phyloP scores from a whole-genome alignment of 2,888 invertebrate genomes.

The Chaitophorus viminalis region DNA sequence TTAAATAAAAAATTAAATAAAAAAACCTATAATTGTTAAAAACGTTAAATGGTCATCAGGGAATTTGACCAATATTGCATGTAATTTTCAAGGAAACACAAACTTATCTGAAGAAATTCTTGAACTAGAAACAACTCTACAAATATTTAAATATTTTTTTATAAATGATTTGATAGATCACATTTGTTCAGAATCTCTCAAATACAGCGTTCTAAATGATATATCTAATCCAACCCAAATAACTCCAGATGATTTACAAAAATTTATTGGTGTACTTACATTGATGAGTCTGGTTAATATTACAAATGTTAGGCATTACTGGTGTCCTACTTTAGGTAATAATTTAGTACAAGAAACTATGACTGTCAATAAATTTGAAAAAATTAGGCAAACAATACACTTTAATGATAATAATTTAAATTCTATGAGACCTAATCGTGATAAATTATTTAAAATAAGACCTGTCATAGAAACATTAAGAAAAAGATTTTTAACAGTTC shows the following conservation, averaged over 20 bases:
- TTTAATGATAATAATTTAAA: constrained; percentile 26
- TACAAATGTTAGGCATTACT: not conserved
- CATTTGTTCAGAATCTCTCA: not conserved
- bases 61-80: not conserved
- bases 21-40: not conserved
- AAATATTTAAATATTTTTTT: constrained; percentile 12
- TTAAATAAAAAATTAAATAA: too few species aligned
- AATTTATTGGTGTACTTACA: not conserved
- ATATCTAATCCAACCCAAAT: not conserved
- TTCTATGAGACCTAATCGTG: not conserved
- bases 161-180: not conserved
- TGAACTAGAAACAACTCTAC: not conserved
- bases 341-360: not conserved
- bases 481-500: not conserved
- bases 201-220: not conserved
- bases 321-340: not conserved
- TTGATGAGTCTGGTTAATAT: constrained; percentile 1
- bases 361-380: not conserved
- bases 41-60: not conserved
- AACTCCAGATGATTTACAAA: not conserved
- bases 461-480: not conserved
- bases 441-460: constrained; percentile 39
- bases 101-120: not conserved
- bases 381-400: constrained; percentile 7
- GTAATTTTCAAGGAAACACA: not conserved